phyloP scores from a whole-genome alignment of 2,797 vertebrate species.

The Odontamblyopus rebecca region DNA sequence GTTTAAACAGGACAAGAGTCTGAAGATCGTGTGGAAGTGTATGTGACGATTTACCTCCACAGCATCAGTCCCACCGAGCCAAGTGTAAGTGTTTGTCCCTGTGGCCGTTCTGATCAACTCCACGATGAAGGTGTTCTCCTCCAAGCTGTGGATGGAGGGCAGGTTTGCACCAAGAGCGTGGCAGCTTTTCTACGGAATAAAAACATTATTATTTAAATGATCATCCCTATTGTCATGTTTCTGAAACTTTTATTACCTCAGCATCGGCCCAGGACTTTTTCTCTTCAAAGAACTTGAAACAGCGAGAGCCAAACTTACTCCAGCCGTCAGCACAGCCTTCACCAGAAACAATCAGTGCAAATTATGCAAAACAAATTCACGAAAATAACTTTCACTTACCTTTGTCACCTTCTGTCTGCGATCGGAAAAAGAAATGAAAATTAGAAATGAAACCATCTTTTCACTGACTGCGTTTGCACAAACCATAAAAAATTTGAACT shows the following conservation, averaged over 20 bases:
- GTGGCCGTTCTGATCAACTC: not conserved
- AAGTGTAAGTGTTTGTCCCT: not conserved
- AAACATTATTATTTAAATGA: too few species aligned
- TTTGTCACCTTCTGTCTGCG: not conserved
- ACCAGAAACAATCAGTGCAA: constrained; percentile 2
- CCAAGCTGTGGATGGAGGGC: not conserved
- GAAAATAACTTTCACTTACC: not conserved
- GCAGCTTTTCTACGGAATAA: not conserved
- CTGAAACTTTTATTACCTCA: not conserved
- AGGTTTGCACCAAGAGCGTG: not conserved
- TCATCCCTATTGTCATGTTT: not conserved
- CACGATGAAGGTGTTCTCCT: not conserved
- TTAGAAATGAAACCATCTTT: too few species aligned
- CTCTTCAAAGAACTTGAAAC: not conserved
- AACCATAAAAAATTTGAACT: not conserved
- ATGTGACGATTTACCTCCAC: not conserved
- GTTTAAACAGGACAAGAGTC: not conserved
- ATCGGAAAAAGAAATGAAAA: too few species aligned
- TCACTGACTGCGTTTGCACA: too few species aligned
- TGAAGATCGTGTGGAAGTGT: not conserved
- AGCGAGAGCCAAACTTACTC: not conserved
- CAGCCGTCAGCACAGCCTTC: not conserved
- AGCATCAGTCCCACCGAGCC: not conserved
- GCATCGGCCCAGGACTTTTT: not conserved
- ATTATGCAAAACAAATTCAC: not conserved